Percentiles rank a stretch among this genome's conserved stretches.
Evolutionary conservation across 2,797 vertebrate species (phyloP).

Genomic region (Amblyraja radiata): DNA sequence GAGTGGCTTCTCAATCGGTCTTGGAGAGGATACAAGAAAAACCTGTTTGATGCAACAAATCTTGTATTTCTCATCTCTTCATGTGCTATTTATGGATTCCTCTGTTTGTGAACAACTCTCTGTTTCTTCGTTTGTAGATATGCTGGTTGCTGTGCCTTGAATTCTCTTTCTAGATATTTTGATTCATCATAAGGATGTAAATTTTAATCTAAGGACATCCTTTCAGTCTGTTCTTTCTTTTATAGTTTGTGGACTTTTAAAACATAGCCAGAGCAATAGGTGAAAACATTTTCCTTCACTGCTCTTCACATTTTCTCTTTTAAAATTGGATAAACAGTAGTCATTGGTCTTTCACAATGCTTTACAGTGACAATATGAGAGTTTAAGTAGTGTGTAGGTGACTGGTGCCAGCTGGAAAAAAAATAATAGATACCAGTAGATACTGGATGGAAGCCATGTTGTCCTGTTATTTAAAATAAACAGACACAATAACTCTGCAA

Average conservation of each 20-base stretch:
- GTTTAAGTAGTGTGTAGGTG: neutral
- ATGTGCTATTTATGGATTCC: neutral
- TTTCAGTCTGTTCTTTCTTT: neutral
- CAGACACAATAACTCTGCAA: neutral
- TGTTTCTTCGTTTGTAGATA: neutral
- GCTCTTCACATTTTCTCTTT: neutral
- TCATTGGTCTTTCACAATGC: neutral
- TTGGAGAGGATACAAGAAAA: neutral
- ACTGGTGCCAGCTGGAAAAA: neutral
- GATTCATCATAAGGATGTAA: neutral
- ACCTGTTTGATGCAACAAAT: neutral
- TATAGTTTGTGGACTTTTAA: neutral
- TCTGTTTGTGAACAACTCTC: neutral
- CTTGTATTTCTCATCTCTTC: neutral
- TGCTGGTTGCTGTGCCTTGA: neutral
- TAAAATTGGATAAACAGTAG: neutral
- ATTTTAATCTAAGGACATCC: neutral
- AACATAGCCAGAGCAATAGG: neutral
- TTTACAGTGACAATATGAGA: neutral
- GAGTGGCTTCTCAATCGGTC: neutral
- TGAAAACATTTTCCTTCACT: neutral
- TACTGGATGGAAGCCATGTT: neutral
- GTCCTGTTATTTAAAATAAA: neutral
- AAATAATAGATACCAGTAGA: neutral
- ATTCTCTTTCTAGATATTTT: neutral